Evolutionary conservation across 2,113 vertebrate species (phyloP).

Genomic region (Ceratotherium simum): DNA sequence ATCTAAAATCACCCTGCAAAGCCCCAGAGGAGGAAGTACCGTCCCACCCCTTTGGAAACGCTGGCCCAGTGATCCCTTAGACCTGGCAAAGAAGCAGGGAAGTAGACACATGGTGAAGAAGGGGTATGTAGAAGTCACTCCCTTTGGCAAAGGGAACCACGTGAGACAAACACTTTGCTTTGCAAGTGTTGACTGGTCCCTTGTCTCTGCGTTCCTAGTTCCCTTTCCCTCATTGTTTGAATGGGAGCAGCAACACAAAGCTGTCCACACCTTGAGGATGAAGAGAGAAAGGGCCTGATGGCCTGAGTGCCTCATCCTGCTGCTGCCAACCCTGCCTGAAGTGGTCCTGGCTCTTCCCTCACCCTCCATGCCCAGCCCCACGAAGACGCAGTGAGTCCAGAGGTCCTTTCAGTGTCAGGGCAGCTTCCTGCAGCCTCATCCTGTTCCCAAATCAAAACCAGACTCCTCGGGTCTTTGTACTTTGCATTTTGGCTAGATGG

Average conservation of each 20-base stretch:
- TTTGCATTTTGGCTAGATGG: constrained; percentile 66
- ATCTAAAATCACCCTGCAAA: neutral
- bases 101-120: neutral
- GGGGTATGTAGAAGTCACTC: neutral
- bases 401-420: neutral
- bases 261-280: neutral
- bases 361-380: neutral
- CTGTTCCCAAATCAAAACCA: constrained; percentile 78
- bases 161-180: neutral
- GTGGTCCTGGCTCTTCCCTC: neutral
- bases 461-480: constrained; percentile 77
- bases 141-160: neutral
- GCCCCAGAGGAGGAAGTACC: neutral
- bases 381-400: neutral
- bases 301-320: too few relatives aligned
- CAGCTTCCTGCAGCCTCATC: neutral
- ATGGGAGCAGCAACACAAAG: neutral
- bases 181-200: neutral
- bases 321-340: neutral
- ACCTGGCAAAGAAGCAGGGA: neutral
- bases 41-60: neutral
- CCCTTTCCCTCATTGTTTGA: neutral
- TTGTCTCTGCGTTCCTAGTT: neutral
- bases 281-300: neutral
- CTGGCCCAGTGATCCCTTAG: neutral